Percentiles rank a stretch among this genome's conserved stretches.
These are phyloP conservation scores for Petrophora chlorosata DNA, from an alignment of 2,888 invertebrate species.

Conservation along the genomic window DNA sequence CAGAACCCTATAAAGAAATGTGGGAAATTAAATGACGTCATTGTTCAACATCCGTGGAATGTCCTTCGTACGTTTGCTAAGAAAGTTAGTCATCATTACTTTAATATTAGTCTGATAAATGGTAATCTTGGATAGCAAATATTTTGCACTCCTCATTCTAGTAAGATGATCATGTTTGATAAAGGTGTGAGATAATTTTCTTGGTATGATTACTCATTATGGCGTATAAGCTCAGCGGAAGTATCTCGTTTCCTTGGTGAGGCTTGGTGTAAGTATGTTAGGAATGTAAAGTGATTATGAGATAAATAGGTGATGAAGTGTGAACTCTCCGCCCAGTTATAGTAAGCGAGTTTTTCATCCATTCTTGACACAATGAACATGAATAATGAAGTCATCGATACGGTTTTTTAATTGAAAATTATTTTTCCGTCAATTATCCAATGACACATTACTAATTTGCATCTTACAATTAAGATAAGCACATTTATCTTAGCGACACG, in stretches of 20 bases:
- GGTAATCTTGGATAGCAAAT: conserved; percentile 9
- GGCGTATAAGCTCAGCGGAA: not conserved
- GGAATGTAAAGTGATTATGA: conserved; percentile 7
- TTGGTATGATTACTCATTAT: conserved; percentile 16
- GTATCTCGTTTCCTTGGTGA: conserved; percentile 9
- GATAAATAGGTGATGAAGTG: no score
- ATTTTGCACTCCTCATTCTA: conserved; percentile 12
- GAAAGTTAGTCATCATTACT: conserved; percentile 14
- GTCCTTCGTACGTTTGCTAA: conserved; percentile 10
- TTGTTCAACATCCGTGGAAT: conserved; percentile 22
- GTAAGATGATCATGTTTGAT: not conserved
- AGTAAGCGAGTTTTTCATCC: no score
- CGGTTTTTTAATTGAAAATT: no score
- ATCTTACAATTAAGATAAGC: no score
- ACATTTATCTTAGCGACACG: no score
- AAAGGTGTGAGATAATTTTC: conserved; percentile 7
- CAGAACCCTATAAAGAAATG: conserved; percentile 29
- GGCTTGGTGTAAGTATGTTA: not conserved
- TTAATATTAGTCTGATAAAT: conserved; percentile 19
- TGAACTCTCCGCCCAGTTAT: no score
- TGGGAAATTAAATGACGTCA: conserved; percentile 40
- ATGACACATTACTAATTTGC: no score
- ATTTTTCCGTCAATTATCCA: no score
- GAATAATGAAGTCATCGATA: no score
- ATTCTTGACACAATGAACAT: no score